A percentile compares a stretch with the other conserved stretches of the same genome.
Conservation (phyloP, 2,113 vertebrate genomes). For the Carassius auratus region DNA sequence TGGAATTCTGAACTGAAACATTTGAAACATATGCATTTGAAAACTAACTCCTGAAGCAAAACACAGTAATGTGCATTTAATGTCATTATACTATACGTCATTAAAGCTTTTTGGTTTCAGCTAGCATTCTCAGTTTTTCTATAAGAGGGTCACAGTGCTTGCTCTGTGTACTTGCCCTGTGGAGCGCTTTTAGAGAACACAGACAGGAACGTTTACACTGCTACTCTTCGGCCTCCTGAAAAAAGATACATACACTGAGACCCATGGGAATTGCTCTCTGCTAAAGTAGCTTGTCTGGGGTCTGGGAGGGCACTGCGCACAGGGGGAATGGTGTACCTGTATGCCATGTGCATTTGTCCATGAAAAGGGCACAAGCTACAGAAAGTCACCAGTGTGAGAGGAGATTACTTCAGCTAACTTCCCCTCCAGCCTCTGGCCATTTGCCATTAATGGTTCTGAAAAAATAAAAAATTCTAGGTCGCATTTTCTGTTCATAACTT, state of each 20-base stretch:
- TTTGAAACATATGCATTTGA: not conserved
- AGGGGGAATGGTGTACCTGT: slow-evolving; percentile 8
- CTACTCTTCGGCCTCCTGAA: slow-evolving; percentile 1
- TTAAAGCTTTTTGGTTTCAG: not conserved
- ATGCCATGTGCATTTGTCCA: slow-evolving; percentile 9
- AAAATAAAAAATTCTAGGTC: not conserved
- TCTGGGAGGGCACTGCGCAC: slow-evolving; percentile 20
- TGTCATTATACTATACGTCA: not conserved
- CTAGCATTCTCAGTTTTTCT: not conserved
- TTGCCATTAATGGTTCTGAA: not conserved
- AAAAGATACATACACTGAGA: not conserved
- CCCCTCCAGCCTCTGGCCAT: not conserved
- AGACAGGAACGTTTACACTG: not conserved
- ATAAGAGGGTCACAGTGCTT: not conserved
- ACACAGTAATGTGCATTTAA: not conserved
- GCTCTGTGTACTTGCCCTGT: not conserved
- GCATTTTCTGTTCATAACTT: not conserved
- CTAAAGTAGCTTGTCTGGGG: slow-evolving; percentile 9
- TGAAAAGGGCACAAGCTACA: slow-evolving; percentile 39
- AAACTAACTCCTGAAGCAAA: not conserved
- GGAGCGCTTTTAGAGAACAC: not conserved
- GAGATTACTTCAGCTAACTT: slow-evolving; percentile 22
- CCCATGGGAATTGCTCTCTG: not conserved
- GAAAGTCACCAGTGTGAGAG: slow-evolving; percentile 12
- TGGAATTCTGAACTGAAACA: not conserved